Conservation (phyloP, 2,797 vertebrate species). For the Anguilla pacifica region DNA sequence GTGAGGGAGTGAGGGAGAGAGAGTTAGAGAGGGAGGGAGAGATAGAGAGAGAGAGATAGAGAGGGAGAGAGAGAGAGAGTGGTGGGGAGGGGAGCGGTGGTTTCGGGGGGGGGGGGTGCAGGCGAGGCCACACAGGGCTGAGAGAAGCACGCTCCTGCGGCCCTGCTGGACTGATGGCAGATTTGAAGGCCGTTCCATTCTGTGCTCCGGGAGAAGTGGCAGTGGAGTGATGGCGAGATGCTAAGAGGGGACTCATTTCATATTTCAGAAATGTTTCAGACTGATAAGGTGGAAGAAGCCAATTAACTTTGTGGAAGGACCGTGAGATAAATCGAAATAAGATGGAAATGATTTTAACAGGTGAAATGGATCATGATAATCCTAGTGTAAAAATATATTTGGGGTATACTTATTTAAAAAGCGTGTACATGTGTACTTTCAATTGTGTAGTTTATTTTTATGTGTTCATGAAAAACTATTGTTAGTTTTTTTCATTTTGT, state of each 20-base stretch:
- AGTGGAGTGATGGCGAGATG: neutral
- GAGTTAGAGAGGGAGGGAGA: too few species aligned
- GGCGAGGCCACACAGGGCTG: neutral
- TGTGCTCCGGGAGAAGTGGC: neutral
- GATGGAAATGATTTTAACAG: neutral
- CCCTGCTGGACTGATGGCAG: slow-evolving; percentile 17
- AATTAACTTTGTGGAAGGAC: neutral
- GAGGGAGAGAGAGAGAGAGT: too few species aligned
- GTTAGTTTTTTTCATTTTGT: neutral
- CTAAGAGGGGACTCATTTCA: neutral
- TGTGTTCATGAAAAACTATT: neutral
- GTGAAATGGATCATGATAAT: neutral
- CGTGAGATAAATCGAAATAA: neutral
- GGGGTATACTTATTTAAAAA: too few species aligned
- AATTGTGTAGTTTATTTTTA: neutral
- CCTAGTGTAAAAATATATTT: neutral
- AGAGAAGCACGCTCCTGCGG: neutral
- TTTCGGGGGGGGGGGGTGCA: too few species aligned
- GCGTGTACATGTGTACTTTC: neutral
- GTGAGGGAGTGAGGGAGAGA: too few species aligned
- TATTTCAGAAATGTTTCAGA: neutral
- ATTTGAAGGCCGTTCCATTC: slow-evolving; percentile 8
- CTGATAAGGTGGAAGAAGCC: neutral
- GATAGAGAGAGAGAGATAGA: too few species aligned
- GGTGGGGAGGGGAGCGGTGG: too few species aligned